Evolutionary conservation across 2,113 vertebrate genomes (phyloP).

Genomic region (Arenaria interpres): DNA sequence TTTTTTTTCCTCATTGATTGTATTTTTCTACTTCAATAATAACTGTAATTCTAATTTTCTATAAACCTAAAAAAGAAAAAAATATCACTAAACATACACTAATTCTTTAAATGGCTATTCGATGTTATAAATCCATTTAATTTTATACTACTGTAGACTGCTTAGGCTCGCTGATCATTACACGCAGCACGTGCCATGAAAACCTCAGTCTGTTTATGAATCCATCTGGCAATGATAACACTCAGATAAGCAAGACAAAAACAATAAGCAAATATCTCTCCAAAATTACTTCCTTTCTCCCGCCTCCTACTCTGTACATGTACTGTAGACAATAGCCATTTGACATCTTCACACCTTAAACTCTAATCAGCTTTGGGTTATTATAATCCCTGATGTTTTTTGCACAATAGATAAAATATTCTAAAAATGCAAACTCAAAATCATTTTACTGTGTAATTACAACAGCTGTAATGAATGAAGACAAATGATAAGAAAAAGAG

Average conservation of each 20-base stretch:
- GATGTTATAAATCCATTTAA: background rate
- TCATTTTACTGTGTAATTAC: slow-evolving; percentile 17
- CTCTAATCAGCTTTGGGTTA: background rate
- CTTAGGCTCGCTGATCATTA: background rate
- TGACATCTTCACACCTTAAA: slow-evolving; percentile 17
- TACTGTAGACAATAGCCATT: background rate
- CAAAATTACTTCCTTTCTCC: background rate
- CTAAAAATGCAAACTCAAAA: background rate
- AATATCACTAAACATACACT: background rate
- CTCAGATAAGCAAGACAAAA: slow-evolving; percentile 23
- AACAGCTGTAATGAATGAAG: slow-evolving; percentile 28
- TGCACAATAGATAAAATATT: slow-evolving; percentile 17
- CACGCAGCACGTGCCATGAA: background rate
- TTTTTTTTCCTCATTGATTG: background rate
- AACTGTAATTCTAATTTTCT: background rate
- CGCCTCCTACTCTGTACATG: background rate
- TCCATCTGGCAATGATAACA: slow-evolving; percentile 6
- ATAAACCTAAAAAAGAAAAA: background rate
- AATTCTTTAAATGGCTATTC: background rate
- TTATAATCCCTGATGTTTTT: background rate
- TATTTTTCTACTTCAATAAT: background rate
- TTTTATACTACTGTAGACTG: background rate
- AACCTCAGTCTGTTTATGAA: background rate
- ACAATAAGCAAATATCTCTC: background rate
- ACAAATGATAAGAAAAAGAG: slow-evolving; percentile 22